Base-by-base conservation (phyloP, 1,140 invertebrate genomes). In the Agrilus planipennis region DNA sequence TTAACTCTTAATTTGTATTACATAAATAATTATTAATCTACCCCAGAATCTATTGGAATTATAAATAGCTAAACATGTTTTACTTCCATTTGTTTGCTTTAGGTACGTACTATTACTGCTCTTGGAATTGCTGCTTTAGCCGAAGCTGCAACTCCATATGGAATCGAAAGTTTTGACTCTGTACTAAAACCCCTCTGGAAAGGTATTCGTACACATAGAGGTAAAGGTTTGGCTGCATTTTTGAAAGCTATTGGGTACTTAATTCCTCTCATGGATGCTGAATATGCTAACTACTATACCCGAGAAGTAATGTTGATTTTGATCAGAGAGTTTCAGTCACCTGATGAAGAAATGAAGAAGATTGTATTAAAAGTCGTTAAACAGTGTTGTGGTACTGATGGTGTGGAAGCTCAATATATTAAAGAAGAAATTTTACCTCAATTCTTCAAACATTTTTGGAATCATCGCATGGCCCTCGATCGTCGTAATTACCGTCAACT, bases 311-410 rank as follows among this genome's bases (percentile, higher is more conserved):
- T 99, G 96, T 73, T 99, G 58, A 99, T 99, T 65, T 70, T 99
- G 5, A 98, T 99, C 57, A 77, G 96, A 65, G 96, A 99, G 69
- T 99, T 99, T 63, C 92, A 96, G 63, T 98, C 94, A 31, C 95
- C 96, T 2, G 96, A 99, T 68, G 96, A 99, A 68, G 96, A 99
- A 76, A 99, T 99, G 96, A 99, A 99, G 62, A 99, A 99, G 62
- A 99, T 99, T 69, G 96, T 99, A 1, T 71, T 99, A 25, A 99
- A 99, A 72, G 90, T 99, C 45, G 96, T 99, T n/a, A 99, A 99
- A 64, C 96, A 99, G 66, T 99, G 96, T 69, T 99, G 95, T 65
- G 93, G 89, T 10, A 99, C 96, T 0, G 96, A 99, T 70, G 96
- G 96, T 83, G 96, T 99, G 17, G 95, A 99, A 63, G 79, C 95